Evolutionary conservation across 1,140 invertebrate species (phyloP).

Genomic region (Octopus sinensis): DNA sequence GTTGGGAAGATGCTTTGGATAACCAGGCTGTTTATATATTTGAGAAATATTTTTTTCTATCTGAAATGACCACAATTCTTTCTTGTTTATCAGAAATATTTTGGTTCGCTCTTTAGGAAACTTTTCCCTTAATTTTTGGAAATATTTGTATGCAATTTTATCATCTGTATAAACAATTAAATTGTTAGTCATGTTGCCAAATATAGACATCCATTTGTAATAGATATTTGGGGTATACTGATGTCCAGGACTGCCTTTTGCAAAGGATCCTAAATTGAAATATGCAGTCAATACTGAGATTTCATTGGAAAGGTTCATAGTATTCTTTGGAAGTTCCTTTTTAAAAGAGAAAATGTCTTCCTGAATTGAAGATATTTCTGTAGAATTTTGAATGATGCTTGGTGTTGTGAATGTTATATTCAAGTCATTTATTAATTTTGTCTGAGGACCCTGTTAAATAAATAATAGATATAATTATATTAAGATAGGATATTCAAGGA

Average conservation of each 20-base stretch:
- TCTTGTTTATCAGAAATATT: slow-evolving; percentile 30
- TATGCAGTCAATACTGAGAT: slow-evolving; percentile 43
- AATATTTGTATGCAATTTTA: slow-evolving; percentile 22
- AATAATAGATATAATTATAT: too few species aligned
- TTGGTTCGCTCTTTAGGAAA: slow-evolving; percentile 26
- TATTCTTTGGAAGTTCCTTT: background rate
- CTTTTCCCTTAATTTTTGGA: slow-evolving; percentile 17
- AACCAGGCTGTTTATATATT: slow-evolving; percentile 36
- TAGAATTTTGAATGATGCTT: too few species aligned
- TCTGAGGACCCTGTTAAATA: too few species aligned
- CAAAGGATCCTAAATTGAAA: slow-evolving; percentile 39
- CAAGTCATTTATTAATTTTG: too few species aligned
- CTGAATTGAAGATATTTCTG: too few species aligned
- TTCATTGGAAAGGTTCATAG: slow-evolving; percentile 23
- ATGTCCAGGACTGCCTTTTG: slow-evolving; percentile 24
- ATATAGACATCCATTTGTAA: slow-evolving; percentile 38
- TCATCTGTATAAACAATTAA: slow-evolving; percentile 40
- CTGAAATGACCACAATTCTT: slow-evolving; percentile 44
- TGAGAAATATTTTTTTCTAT: slow-evolving; percentile 27
- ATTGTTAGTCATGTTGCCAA: slow-evolving; percentile 35
- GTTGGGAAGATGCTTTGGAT: slow-evolving; percentile 46
- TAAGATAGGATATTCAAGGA: too few species aligned
- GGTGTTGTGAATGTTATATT: too few species aligned
- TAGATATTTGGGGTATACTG: slow-evolving; percentile 23
- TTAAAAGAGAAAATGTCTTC: too few species aligned